Conservation (phyloP, 2,113 vertebrate genomes). For the Baryphthengus martii region DNA sequence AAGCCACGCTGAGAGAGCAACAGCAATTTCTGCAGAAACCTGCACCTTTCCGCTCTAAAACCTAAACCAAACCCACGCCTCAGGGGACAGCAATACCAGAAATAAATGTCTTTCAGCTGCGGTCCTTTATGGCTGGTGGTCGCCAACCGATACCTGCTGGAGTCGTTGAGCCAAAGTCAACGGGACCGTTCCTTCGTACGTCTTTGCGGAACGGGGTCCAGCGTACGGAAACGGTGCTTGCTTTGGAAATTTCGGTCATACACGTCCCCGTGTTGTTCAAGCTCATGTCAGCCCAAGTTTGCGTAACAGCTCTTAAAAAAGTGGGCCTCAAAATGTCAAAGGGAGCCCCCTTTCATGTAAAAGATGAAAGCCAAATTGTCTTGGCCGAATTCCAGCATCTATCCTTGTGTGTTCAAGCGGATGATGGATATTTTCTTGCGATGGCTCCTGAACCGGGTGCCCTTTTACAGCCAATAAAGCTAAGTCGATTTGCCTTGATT, state of each 20-base stretch:
- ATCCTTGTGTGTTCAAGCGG: neutral
- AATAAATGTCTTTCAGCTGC: neutral
- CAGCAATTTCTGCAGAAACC: neutral
- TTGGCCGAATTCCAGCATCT: conserved; percentile 32
- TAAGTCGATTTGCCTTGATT: neutral
- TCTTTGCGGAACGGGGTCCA: neutral
- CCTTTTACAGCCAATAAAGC: conserved; percentile 25
- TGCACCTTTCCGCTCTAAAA: neutral
- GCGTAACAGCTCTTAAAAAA: neutral
- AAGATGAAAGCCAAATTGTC: conserved; percentile 25
- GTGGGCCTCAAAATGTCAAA: conserved; percentile 26
- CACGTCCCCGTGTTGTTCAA: fast-evolving
- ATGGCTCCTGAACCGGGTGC: neutral
- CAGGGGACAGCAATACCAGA: neutral
- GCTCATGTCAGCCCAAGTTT: neutral
- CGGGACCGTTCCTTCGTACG: fast-evolving
- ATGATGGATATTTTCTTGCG: conserved; percentile 34
- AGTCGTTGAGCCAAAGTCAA: neutral
- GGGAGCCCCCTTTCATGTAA: conserved; percentile 43
- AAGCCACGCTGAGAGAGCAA: neutral
- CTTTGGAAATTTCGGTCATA: neutral
- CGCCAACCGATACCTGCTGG: neutral
- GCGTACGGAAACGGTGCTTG: fast-evolving
- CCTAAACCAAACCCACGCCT: neutral
- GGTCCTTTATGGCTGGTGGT: neutral